These are phyloP conservation scores for Pollenia amentaria DNA, from an alignment of 2,888 invertebrate species.

Conservation along the genomic window DNA sequence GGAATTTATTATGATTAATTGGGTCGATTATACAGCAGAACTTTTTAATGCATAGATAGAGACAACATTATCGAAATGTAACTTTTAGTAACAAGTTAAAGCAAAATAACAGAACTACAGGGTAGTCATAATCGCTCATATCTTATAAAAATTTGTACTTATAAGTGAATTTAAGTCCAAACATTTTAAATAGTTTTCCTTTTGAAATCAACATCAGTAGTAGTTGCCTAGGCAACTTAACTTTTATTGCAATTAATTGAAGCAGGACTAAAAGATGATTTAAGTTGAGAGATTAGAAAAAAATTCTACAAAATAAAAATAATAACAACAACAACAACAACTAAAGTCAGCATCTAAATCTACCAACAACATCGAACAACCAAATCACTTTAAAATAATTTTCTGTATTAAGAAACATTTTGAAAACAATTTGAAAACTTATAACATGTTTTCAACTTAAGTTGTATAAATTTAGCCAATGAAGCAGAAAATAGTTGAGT, in stretches of 20 bases:
- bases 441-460: neutral
- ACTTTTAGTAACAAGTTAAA: neutral
- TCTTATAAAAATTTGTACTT: neutral
- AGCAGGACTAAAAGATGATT: slow-evolving; percentile 43
- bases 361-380: neutral
- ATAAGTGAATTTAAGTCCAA: neutral
- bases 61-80: neutral
- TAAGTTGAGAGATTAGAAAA: neutral
- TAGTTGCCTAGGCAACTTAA: slow-evolving; percentile 24
- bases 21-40: too few species aligned
- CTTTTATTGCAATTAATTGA: slow-evolving; percentile 48
- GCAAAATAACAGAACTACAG: neutral
- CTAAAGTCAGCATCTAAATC: neutral
- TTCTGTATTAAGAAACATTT: neutral
- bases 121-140: neutral
- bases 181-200: neutral
- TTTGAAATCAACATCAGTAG: neutral
- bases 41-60: too few species aligned
- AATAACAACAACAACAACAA: neutral
- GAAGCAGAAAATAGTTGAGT: slow-evolving; percentile 27
- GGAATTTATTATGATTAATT: too few species aligned
- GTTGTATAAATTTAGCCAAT: slow-evolving; percentile 8
- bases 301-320: neutral
- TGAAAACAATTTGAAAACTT: neutral
- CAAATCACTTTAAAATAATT: neutral